Evolutionary conservation across 53 echinoderm and acorn worm species (phyloP).

Genomic region (Echinarachnius parma): DNA sequence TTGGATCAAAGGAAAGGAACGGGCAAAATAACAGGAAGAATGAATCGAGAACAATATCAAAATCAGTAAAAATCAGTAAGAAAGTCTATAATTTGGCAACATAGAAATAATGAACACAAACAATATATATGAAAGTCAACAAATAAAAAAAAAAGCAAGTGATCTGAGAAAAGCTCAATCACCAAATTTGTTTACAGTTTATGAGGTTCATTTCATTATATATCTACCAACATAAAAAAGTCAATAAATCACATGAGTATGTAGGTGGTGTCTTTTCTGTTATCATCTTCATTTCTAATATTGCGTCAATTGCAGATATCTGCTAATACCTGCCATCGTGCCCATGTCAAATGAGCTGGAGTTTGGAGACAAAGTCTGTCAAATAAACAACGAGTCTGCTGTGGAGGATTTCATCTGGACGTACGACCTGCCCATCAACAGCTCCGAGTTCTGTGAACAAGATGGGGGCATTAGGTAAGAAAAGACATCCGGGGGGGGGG

Average conservation of each 20-base stretch:
- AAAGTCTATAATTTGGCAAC: too few relatives aligned
- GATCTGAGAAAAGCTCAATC: not conserved
- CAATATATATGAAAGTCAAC: too few relatives aligned
- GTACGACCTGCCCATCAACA: not conserved
- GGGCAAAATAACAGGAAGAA: too few relatives aligned
- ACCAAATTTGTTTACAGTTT: too few relatives aligned
- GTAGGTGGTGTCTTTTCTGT: not conserved
- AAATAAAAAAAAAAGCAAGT: not conserved
- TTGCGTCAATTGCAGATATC: conserved; percentile 16
- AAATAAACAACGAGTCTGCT: not conserved
- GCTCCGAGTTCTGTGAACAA: not conserved
- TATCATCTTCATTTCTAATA: too few relatives aligned
- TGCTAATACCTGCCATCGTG: conserved; percentile 42
- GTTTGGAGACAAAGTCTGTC: conserved; percentile 44
- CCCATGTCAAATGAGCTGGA: conserved; percentile 47
- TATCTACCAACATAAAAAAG: not conserved
- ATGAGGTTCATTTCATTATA: too few relatives aligned
- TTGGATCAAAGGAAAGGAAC: too few relatives aligned
- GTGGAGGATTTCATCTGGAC: conserved; percentile 1
- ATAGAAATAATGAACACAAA: too few relatives aligned
- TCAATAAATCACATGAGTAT: not conserved
- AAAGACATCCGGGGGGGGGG: too few relatives aligned
- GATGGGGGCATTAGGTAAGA: conserved; percentile 24
- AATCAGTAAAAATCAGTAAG: too few relatives aligned
- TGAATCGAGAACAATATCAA: too few relatives aligned